Base-by-base conservation (phyloP, 1,140 invertebrate species). In the Eupeodes corollae region DNA sequence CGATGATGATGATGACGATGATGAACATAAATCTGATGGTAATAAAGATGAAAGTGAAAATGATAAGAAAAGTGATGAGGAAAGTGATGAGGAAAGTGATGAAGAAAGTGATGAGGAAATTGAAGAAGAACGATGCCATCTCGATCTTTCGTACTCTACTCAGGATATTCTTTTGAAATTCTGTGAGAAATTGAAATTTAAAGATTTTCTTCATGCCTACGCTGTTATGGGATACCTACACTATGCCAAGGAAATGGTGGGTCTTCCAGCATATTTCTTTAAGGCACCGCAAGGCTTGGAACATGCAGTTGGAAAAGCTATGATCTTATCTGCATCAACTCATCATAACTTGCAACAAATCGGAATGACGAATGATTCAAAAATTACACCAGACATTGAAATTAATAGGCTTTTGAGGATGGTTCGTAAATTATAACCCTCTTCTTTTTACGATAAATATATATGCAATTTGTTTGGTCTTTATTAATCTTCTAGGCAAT, bases 181-280 rank as follows among this genome's bases (percentile, higher is more conserved):
- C 45, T 67, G 63, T 45, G 55, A 59, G n/a, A 62, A 66, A 42
- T 56, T 66, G 1, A 56, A 57, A 13, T 67, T 66, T 38, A 45
- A 55, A 10, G 67, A 67, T 18, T 52, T 67, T n/a, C 59, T 67
- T 56, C 63, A 67, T 35, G 59, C 78, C 6, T 86, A 90, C 60
- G 86, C 88, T 55, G 82, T 86, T 70, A 81, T 86, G 76, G 81
- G 80, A 0, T 81, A 86, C 53, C 75, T 88, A 40, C 75, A 85
- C 54, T 87, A 87, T 61, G 64, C 82, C 31, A 74, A 78, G 52
- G 84, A 86, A 61, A 81, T 75, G 62, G 57, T 82, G 50, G 75
- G 76, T 15, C 48, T 67, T 52, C 80, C 83, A 12, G 56, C 62
- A 9, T 65, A 65, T 33, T 63, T 58, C 37, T 66, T 65, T 19